These are phyloP conservation scores for Andricus curvator DNA, from an alignment of 2,888 invertebrate genomes.

Conservation along the genomic window DNA sequence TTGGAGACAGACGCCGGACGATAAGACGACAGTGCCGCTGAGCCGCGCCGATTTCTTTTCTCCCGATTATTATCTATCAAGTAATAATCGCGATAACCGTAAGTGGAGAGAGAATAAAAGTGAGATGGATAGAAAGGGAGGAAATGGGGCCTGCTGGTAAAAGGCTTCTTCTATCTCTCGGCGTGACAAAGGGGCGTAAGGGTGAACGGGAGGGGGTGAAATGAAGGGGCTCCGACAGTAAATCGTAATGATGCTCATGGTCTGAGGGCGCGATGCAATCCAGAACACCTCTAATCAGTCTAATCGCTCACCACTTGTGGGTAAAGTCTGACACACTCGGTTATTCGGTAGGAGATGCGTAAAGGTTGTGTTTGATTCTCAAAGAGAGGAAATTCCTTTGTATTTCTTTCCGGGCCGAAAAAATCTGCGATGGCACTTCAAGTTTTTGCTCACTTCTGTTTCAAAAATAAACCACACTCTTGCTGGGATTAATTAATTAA, in stretches of 20 bases:
- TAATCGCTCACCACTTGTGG: conserved; percentile 55
- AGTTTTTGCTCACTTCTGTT: background rate
- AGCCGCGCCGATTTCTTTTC: background rate
- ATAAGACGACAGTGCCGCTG: background rate
- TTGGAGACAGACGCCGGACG: background rate
- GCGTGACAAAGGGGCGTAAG: conserved; percentile 1
- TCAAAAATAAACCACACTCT: background rate
- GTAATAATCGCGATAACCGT: background rate
- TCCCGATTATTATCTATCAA: background rate
- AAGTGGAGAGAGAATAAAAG: conserved; percentile 1
- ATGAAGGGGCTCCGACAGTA: background rate
- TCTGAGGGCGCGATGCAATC: conserved; percentile 58
- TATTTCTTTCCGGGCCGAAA: background rate
- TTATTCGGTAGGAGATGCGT: background rate
- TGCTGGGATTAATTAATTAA: too few relatives aligned
- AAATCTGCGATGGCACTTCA: too few relatives aligned
- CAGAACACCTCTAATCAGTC: conserved; percentile 66
- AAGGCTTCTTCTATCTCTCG: conserved; percentile 16
- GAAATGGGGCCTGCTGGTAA: conserved; percentile 28
- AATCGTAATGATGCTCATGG: background rate
- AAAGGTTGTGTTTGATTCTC: background rate
- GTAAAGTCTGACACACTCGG: background rate
- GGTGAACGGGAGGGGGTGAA: background rate
- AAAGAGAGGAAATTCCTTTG: background rate
- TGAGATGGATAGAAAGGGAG: conserved; percentile 21